These are phyloP conservation scores for Drosophila santomea DNA, from an alignment of 1,140 invertebrate species.

Conservation along the genomic window DNA sequence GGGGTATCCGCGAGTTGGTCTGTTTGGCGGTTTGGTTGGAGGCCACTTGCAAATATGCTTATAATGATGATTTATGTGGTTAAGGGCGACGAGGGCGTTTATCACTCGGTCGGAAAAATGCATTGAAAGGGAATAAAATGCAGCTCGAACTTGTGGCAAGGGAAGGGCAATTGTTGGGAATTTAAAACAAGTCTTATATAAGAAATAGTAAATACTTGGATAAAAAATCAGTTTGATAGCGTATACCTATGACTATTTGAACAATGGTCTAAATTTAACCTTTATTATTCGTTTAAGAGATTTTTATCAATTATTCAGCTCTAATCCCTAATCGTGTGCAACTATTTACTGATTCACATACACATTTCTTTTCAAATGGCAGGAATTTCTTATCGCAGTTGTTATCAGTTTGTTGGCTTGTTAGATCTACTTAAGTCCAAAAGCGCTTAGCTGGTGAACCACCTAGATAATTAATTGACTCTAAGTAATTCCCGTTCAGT, in stretches of 20 bases:
- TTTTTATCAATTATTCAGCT: no score
- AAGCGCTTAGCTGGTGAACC: background rate
- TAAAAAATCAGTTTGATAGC: no score
- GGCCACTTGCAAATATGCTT: conserved; percentile 38
- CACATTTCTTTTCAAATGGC: background rate
- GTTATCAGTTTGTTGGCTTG: conserved; percentile 4
- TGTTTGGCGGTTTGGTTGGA: conserved; percentile 25
- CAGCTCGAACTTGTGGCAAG: no score
- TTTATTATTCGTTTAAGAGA: no score
- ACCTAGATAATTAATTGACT: conserved; percentile 35
- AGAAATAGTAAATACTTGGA: no score
- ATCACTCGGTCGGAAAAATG: conserved; percentile 1
- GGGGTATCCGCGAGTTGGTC: conserved; percentile 7
- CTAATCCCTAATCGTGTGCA: no score
- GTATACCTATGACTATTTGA: no score
- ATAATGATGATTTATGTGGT: conserved; percentile 55
- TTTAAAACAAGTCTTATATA: background rate
- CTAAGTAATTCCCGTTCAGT: conserved; percentile 16
- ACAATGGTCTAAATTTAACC: no score
- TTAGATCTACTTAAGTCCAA: background rate
- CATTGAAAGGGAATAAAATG: background rate
- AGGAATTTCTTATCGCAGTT: background rate
- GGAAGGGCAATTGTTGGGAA: background rate
- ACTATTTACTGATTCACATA: background rate
- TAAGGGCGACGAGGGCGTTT: background rate